Evolutionary conservation across 2,888 invertebrate genomes (phyloP).

Genomic region (Copidosoma aretas): DNA sequence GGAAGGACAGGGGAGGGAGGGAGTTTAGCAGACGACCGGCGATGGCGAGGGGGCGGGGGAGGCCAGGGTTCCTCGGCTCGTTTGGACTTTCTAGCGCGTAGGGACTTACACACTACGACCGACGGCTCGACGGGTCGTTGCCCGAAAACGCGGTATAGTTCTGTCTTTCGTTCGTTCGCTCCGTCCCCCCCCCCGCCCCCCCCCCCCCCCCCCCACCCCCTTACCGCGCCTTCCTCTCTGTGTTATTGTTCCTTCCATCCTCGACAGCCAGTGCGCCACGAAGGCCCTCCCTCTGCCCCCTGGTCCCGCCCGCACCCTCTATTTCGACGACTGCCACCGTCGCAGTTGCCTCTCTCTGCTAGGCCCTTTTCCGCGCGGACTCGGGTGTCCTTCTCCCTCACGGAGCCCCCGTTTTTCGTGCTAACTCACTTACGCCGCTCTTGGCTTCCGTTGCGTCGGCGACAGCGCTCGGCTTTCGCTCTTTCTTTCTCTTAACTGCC

Average conservation of each 20-base stretch:
- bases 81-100: constrained; percentile 22
- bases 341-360: background rate
- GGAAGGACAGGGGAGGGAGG: background rate
- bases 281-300: constrained; percentile 33
- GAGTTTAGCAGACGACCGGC: too few species aligned
- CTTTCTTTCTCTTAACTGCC: constrained; percentile 8
- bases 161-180: background rate
- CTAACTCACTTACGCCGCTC: constrained; percentile 32
- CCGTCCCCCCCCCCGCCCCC: background rate
- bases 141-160: constrained; percentile 57
- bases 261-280: constrained; percentile 27
- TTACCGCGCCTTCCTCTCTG: constrained; percentile 44
- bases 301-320: background rate
- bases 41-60: constrained; percentile 1
- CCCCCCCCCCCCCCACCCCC: constrained; percentile 4
- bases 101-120: constrained; percentile 1
- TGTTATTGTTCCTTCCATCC: constrained; percentile 58
- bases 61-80: constrained; percentile 2
- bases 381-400: too few species aligned
- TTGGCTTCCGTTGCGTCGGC: too few species aligned
- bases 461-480: background rate
- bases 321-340: background rate
- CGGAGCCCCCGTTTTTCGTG: background rate
- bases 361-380: too few species aligned
- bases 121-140: constrained; percentile 57